Evolutionary conservation across 2,113 vertebrate genomes (phyloP).

Genomic region (Lasiurus borealis): DNA sequence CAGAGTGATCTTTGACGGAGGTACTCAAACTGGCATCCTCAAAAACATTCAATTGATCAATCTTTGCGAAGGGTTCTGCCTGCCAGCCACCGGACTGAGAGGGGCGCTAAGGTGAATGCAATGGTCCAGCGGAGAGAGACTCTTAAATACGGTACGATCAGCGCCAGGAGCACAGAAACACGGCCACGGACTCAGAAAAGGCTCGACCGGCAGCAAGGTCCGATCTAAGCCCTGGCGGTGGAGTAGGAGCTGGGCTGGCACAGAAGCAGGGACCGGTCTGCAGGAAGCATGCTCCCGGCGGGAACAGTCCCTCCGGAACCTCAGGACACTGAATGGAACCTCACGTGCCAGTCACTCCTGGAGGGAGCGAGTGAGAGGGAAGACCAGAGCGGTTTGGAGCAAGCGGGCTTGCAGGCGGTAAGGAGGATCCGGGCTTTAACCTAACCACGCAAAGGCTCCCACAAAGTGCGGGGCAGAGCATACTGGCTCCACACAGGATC

Average conservation of each 20-base stretch:
- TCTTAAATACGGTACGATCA: not conserved
- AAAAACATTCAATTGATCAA: slow-evolving; percentile 1
- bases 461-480: not conserved
- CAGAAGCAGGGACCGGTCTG: not conserved
- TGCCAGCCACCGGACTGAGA: not conserved
- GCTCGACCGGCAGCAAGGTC: not conserved
- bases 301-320: too few relatives aligned
- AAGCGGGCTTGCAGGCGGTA: not conserved
- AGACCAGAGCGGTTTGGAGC: not conserved
- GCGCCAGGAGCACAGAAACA: not conserved
- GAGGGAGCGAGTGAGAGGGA: not conserved
- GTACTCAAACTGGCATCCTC: not conserved
- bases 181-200: not conserved
- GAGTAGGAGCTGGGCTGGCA: not conserved
- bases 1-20: slow-evolving; percentile 32
- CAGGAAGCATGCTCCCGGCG: too few relatives aligned
- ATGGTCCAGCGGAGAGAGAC: not conserved
- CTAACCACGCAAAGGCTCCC: not conserved
- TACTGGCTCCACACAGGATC: not conserved
- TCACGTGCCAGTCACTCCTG: not conserved
- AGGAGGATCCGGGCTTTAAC: not conserved
- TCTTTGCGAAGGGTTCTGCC: not conserved
- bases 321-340: not conserved
- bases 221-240: not conserved
- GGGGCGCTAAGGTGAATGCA: not conserved